A percentile compares a stretch with the other conserved stretches of the same genome.
Evolutionary conservation across 92 coral and sea anemone genomes (phyloP).

Genomic region (Scolanthus callimorphus): DNA sequence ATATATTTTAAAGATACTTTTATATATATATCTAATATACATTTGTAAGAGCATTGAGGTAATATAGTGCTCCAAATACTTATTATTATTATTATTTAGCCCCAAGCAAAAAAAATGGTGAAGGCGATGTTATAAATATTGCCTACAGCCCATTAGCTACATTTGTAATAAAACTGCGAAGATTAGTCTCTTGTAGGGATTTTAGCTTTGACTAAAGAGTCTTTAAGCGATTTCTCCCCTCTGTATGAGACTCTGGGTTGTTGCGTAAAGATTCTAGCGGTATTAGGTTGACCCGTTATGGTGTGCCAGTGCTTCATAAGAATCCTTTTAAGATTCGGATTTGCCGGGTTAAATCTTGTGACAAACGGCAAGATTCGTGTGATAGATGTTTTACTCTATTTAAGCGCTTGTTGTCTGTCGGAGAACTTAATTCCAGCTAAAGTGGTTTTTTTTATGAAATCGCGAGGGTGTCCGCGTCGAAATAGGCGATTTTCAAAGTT

Average conservation of each 20-base stretch:
- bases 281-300: neutral
- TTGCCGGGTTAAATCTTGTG: constrained; percentile 20
- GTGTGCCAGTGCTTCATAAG: constrained; percentile 36
- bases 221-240: neutral
- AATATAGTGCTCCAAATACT: too few relatives aligned
- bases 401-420: constrained; percentile 2
- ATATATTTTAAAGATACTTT: too few relatives aligned
- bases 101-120: too few relatives aligned
- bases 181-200: neutral
- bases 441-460: constrained; percentile 4
- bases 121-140: neutral
- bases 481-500: too few relatives aligned
- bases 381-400: neutral
- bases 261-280: neutral
- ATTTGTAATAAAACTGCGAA: neutral
- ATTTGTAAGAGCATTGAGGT: too few relatives aligned
- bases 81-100: too few relatives aligned
- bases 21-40: too few relatives aligned
- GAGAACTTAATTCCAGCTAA: constrained; percentile 10
- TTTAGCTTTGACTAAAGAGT: neutral
- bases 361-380: constrained; percentile 12
- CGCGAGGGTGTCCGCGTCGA: constrained; percentile 14
- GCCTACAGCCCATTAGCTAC: neutral
- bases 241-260: neutral
- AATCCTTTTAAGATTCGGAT: constrained; percentile 29